These are phyloP conservation scores for Helicoverpa armigera DNA, from an alignment of 1,140 invertebrate genomes.

Conservation along the genomic window DNA sequence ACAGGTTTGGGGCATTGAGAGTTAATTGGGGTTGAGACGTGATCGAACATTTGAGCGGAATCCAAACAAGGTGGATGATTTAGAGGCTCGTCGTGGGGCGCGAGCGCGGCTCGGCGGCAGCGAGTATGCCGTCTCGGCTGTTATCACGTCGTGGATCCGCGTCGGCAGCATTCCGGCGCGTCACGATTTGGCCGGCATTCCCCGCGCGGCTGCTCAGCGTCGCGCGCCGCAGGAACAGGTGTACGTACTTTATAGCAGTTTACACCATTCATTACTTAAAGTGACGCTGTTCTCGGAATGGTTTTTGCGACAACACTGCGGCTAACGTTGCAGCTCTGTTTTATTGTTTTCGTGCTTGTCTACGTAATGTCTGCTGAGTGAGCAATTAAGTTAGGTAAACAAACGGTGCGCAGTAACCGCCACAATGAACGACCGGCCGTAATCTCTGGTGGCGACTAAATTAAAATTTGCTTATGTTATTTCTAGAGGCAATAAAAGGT, in stretches of 20 bases:
- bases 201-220: slow-evolving; percentile 25
- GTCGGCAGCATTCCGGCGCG: slow-evolving; percentile 41
- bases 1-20: slow-evolving; percentile 45
- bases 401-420: slow-evolving; percentile 2
- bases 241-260: slow-evolving; percentile 55
- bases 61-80: slow-evolving; percentile 54
- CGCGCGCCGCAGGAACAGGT: slow-evolving; percentile 21
- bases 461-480: neutral
- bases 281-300: slow-evolving; percentile 28
- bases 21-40: slow-evolving; percentile 60
- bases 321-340: slow-evolving; percentile 33
- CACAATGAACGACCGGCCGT: neutral
- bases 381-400: slow-evolving; percentile 39
- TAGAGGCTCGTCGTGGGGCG: slow-evolving; percentile 53
- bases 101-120: slow-evolving; percentile 53
- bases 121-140: slow-evolving; percentile 59
- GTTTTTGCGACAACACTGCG: slow-evolving; percentile 40
- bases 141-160: slow-evolving; percentile 44
- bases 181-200: slow-evolving; percentile 36
- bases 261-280: slow-evolving; percentile 62
- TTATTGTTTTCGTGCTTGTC: slow-evolving; percentile 44
- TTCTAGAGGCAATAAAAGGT: neutral
- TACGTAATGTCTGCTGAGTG: slow-evolving; percentile 33
- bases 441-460: neutral
- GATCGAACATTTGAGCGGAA: slow-evolving; percentile 55